These are phyloP conservation scores for Ips nitidus DNA, from an alignment of 1,140 invertebrate genomes.

Conservation along the genomic window DNA sequence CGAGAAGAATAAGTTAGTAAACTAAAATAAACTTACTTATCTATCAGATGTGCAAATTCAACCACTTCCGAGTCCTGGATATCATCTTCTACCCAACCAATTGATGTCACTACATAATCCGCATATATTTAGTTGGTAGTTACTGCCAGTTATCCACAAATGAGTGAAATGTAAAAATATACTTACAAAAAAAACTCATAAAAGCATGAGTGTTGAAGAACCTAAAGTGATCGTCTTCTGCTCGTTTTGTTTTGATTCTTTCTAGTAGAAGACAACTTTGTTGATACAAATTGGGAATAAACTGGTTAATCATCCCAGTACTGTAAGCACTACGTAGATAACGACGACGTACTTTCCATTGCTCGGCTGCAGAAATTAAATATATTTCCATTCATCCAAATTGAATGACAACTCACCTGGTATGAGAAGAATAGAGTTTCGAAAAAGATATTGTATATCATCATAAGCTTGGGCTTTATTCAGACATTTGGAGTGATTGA, in stretches of 20 bases:
- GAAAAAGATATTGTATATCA: background rate
- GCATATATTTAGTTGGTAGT: too few relatives aligned
- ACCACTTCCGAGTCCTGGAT: background rate
- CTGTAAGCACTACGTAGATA: constrained; percentile 5
- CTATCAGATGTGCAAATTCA: background rate
- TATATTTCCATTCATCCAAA: background rate
- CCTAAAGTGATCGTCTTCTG: constrained; percentile 3
- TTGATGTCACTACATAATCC: background rate
- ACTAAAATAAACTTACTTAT: background rate
- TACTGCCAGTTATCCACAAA: too few relatives aligned
- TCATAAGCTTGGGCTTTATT: constrained; percentile 3
- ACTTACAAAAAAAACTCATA: constrained; percentile 16
- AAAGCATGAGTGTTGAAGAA: constrained; percentile 9
- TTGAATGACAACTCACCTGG: background rate
- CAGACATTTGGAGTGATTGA: constrained; percentile 11
- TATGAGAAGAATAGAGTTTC: background rate
- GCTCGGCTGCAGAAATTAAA: background rate
- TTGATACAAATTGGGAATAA: background rate
- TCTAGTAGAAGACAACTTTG: background rate
- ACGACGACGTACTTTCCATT: constrained; percentile 3
- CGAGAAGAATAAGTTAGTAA: background rate
- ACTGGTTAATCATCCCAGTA: constrained; percentile 1
- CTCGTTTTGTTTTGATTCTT: background rate
- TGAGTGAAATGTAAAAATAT: background rate
- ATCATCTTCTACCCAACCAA: background rate